Base-by-base conservation (phyloP, 2,888 invertebrate genomes). In the Xylota sylvarum region DNA sequence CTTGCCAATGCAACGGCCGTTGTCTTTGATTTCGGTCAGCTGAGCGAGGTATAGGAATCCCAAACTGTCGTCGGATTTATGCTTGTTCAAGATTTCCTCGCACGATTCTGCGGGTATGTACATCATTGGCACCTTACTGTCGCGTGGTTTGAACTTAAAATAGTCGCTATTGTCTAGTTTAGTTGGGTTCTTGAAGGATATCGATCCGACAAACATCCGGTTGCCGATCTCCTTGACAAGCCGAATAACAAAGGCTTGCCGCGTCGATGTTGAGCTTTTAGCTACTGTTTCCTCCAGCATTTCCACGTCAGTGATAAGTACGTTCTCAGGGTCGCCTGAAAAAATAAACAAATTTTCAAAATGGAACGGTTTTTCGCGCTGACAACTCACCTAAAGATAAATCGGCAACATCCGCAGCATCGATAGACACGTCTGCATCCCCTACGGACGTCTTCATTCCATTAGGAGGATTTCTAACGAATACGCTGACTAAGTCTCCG, bases 61-160 rank as follows among this genome's bases (percentile, higher is more conserved):
- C 2, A 89, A 85, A 1, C 94, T 94, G 14, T 91, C 90, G 0
- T 89, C 88, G n/a, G 85, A 70, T 4, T 89, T 79, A 2, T 88
- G 87, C n/a, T 88, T 77, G 9, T 67, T 76, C 2, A 89, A 64
- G 2, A 89, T 88, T 5, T 88, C 78, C 89, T 96, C 95, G 92
- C 96, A 96, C 85, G 94, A 93, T 0, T 93, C 93, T 86, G 94
- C 93, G 12, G 95, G 95, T 87, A 98, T 95, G 89, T 95, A 94
- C 40, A 98, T 93, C 83, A 96, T 93, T 0, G 98, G 98, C 65
- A 98, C 92, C 82, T 97, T 94, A 88, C 94, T 93, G 91, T 98
- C 98, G 67, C 96, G 94, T 0, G 98, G 97, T 40, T 94, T 93
- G 91, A 98, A 96, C 35, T 95, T 92, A n/a, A 95, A 96, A 88